phyloP scores from a whole-genome alignment of 2,888 invertebrate genomes.

The Harpalus rubripes region DNA sequence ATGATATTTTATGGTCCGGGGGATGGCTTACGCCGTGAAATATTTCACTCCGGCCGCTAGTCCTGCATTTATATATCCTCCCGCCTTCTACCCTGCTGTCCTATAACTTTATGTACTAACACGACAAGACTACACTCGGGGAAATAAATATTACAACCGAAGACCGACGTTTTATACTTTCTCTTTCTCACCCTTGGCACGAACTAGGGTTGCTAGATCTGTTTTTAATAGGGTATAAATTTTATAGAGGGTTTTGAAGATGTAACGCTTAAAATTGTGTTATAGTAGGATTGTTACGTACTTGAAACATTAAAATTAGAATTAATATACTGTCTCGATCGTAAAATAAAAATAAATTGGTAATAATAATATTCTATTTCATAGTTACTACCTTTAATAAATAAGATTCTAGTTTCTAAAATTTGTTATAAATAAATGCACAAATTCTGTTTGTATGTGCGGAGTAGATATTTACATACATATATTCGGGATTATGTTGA shows the following conservation, averaged over 20 bases:
- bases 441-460: too few species aligned
- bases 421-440: too few species aligned
- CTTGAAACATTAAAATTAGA: too few species aligned
- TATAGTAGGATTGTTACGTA: too few species aligned
- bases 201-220: background rate
- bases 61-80: slow-evolving; percentile 50
- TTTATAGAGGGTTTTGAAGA: background rate
- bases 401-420: too few species aligned
- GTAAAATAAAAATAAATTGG: too few species aligned
- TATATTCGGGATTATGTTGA: too few species aligned
- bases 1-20: slow-evolving; percentile 61
- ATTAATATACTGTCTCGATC: too few species aligned
- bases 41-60: slow-evolving; percentile 58
- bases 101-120: slow-evolving; percentile 53
- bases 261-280: too few species aligned
- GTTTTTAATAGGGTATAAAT: slow-evolving; percentile 15
- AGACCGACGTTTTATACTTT: slow-evolving; percentile 14
- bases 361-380: too few species aligned
- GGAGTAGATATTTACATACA: too few species aligned
- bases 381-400: too few species aligned
- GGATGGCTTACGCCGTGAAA: slow-evolving; percentile 60
- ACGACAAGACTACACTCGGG: slow-evolving; percentile 29
- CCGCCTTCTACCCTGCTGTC: slow-evolving; percentile 23
- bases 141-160: slow-evolving; percentile 43
- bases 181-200: slow-evolving; percentile 6